Percentiles rank a stretch among this genome's conserved stretches.
Conservation (phyloP, 2,888 invertebrate species). For the Dysmachus trigonus region DNA sequence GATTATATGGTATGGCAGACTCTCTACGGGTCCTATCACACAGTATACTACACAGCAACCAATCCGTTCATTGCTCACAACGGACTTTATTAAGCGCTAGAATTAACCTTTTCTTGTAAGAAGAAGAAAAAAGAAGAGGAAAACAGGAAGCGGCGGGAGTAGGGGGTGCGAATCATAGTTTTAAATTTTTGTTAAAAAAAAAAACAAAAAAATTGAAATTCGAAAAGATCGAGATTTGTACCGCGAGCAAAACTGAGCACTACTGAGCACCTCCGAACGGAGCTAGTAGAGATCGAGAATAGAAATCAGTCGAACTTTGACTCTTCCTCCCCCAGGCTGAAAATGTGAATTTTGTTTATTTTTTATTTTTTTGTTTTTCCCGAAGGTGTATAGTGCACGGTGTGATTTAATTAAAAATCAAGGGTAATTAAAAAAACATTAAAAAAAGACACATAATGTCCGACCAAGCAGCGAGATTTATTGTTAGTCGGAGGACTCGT, state of each 20-base stretch:
- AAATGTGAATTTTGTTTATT: neutral
- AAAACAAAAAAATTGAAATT: neutral
- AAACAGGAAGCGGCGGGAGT: neutral
- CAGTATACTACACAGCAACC: conserved; percentile 46
- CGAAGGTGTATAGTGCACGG: neutral
- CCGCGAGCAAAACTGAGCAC: neutral
- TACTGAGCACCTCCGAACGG: neutral
- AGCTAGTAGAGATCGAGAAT: neutral
- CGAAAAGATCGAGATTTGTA: neutral
- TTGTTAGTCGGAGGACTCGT: neutral
- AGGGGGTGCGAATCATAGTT: neutral
- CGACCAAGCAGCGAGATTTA: neutral
- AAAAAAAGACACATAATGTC: neutral
- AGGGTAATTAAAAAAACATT: neutral
- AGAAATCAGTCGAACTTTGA: neutral
- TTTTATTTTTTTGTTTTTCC: too few species aligned
- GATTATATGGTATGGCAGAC: conserved; percentile 39
- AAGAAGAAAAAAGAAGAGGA: neutral
- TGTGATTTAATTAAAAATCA: neutral
- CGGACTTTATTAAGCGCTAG: conserved; percentile 44
- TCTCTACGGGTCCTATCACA: conserved; percentile 35
- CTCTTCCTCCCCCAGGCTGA: neutral
- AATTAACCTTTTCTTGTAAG: conserved; percentile 22
- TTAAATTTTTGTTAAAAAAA: neutral
- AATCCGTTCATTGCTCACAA: conserved; percentile 47